Conservation (phyloP, 2,888 invertebrate genomes). For the Habroteleia sp. region DNA sequence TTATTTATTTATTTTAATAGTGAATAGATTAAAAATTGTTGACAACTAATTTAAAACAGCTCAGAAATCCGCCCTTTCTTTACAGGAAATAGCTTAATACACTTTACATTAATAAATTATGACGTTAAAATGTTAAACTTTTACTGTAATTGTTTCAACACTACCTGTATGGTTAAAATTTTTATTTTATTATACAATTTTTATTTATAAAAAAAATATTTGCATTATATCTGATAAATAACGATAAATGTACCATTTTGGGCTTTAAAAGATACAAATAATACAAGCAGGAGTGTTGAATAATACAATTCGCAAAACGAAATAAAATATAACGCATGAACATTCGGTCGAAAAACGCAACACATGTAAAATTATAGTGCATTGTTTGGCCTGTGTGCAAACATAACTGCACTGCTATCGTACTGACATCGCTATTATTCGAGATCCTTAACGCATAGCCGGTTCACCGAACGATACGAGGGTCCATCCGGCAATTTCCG, state of each 20-base stretch:
- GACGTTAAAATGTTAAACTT: no score
- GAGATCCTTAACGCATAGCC: constrained; percentile 50
- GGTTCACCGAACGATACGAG: constrained; percentile 34
- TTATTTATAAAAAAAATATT: no score
- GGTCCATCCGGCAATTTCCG: constrained; percentile 61
- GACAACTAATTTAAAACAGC: no score
- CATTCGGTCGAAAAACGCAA: constrained; percentile 26
- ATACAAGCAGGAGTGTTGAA: constrained; percentile 19
- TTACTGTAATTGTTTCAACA: no score
- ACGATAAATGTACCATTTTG: neutral
- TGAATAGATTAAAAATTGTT: no score
- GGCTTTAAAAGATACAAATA: constrained; percentile 17
- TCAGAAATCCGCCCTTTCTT: no score
- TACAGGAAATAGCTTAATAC: no score
- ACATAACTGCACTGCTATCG: constrained; percentile 43
- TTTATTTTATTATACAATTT: no score
- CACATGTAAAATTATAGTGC: constrained; percentile 13
- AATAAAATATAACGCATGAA: constrained; percentile 11
- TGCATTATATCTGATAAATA: constrained; percentile 1
- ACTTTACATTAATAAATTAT: no score
- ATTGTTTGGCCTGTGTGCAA: constrained; percentile 49
- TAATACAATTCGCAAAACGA: constrained; percentile 24
- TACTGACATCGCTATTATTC: constrained; percentile 56
- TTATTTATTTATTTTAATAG: no score
- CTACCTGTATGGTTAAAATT: no score